phyloP scores from a whole-genome alignment of 1,140 invertebrate species.

The Monomorium pharaonis region DNA sequence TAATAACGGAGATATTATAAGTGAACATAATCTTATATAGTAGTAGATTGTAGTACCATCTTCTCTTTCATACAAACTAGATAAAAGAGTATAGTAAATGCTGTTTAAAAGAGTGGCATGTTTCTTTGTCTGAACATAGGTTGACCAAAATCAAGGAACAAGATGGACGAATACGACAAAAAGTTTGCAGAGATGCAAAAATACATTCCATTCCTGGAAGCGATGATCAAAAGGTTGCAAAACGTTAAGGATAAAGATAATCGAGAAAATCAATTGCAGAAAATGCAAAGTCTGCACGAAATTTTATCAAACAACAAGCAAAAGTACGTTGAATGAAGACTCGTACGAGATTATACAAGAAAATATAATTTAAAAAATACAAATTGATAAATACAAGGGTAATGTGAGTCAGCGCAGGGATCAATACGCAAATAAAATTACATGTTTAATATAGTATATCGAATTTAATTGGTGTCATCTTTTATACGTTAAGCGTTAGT shows the following conservation, averaged over 20 bases:
- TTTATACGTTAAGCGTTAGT: no score
- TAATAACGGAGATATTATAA: no score
- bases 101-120: slow-evolving; percentile 4
- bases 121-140: slow-evolving; percentile 69
- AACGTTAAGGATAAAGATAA: slow-evolving; percentile 84
- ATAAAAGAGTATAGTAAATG: not conserved
- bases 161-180: slow-evolving; percentile 85
- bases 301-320: slow-evolving; percentile 87
- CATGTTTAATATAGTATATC: no score
- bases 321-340: slow-evolving; percentile 83
- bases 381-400: no score
- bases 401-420: no score
- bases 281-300: slow-evolving; percentile 87
- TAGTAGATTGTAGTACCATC: no score
- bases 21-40: no score
- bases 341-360: not conserved
- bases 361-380: no score
- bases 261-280: slow-evolving; percentile 86
- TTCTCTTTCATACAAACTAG: not conserved
- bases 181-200: slow-evolving; percentile 88
- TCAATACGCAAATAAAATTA: no score
- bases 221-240: slow-evolving; percentile 87
- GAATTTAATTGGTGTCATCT: no score
- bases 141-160: slow-evolving; percentile 56
- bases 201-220: slow-evolving; percentile 88